Base-by-base conservation (phyloP, 2,797 vertebrate genomes). In the Etheostoma nigrum region DNA sequence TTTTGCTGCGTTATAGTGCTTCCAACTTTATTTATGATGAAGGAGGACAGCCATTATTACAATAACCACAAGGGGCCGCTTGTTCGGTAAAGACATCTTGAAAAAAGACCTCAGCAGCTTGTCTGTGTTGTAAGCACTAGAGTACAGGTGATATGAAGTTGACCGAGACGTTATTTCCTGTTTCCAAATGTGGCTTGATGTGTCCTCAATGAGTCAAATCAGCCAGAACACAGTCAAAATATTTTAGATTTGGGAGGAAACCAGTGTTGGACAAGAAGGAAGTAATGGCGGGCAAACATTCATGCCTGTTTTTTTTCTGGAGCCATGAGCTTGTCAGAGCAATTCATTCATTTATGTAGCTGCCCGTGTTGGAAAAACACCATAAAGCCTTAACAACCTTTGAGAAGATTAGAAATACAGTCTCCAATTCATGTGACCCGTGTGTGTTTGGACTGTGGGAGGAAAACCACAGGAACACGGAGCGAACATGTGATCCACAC, bases 401-500 rank as follows among this genome's bases (percentile, higher is more conserved):
- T 64, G 69, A 78, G 42, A 68, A 80, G 83, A 86, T 88, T 82
- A 86, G 78, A 76, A 78, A 76, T 5, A 90, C 79, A 88, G 72
- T 59, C 40, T 74, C 44, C 11, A 42, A 85, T 87, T 90, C 89
- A 91, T 86, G 86, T 83, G 84, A 85, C 80, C 63, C 44, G 69
- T 67, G 19, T 67, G 71, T 79, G 83, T 87, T 82, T 79, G 84
- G 74, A 76, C 67, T 81, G 76, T 40, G 74, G 81, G 78, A 60
- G 36, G 25, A 21, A 65, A 74, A 62, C 27, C 60, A 19, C 66
- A 57, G 83, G 55, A 74, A 76, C 81, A 86, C 6, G 19, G 42
- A 65, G 75, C 12, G 59, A 85, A 83, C 88, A 88, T 88, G 87
- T 90, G 86, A 91, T 47, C 19, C 57, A 67, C 66, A 51, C 27